Evolutionary conservation across 2,113 vertebrate species (phyloP), one percentile per base, ranked within the genome.

Genomic region (Saccopteryx leptura): DNA sequence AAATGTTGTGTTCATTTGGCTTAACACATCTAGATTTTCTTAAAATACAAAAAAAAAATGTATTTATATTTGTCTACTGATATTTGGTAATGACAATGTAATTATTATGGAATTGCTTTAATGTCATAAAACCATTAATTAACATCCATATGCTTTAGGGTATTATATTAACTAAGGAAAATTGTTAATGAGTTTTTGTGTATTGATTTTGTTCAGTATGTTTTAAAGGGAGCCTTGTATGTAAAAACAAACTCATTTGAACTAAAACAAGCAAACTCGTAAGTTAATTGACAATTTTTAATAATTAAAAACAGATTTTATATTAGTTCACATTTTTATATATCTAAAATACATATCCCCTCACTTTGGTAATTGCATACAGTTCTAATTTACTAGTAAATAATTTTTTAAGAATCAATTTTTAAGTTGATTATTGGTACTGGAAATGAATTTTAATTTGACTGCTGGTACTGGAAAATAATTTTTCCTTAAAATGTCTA

Each of bases 201-300:
- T 60, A 74, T 61, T 74, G 46, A 50, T 89, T 93, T 83, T 63
- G 50, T 58, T 75, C 39, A n/a, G 10, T 26, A 26, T 72, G 8
- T 65, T 21, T 71, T 65, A 19, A 72, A 79, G 26, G 8, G 54
- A 72, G 2, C 7, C 54, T 85, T 81, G 84, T 52, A 63, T 66
- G 9, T 63, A 78, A 52, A 76, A 72, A 91, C 39, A 71, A 50
- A n/a, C 9, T n/a, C n/a, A 79, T 72, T 26, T 60, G 31, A 84
- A 94, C 28, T 50, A 63, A 91, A 78, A 26, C 9, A 48, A 31
- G 50, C 39, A 81, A 81, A 56, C 14, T 39, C 13, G 26, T 74
- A 28, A 68, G 11, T 9, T 79, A 50, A 84, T 46, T 82, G 88
- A 46, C 7, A 91, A 71, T 79, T 94, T 74, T 84, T 52, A 91